Evolutionary conservation across 1,140 invertebrate species (phyloP).

Genomic region (Achatina immaculata): DNA sequence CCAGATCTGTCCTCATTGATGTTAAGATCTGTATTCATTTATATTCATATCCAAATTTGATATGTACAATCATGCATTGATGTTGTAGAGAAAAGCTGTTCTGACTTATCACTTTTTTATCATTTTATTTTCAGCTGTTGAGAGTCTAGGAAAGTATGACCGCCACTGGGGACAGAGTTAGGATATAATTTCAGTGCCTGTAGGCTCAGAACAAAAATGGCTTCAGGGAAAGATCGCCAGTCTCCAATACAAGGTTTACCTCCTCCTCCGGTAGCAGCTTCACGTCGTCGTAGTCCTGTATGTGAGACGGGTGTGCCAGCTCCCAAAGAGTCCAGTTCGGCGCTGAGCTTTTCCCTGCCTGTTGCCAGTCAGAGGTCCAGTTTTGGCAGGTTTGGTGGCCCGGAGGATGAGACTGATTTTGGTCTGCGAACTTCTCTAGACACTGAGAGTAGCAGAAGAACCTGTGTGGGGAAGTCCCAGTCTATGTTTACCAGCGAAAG

Average conservation of each 20-base stretch:
- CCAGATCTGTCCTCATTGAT: no score
- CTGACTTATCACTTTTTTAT: no score
- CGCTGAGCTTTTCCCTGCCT: not conserved
- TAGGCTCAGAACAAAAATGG: no score
- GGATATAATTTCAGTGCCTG: no score
- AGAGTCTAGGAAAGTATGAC: no score
- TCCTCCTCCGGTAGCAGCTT: slow-evolving; percentile 20
- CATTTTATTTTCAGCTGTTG: no score
- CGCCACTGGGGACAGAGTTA: no score
- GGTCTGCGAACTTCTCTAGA: not conserved
- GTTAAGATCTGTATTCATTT: no score
- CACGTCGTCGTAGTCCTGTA: slow-evolving; percentile 23
- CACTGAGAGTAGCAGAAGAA: not conserved
- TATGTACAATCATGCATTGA: no score
- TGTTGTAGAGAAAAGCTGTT: no score
- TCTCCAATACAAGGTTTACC: slow-evolving; percentile 6
- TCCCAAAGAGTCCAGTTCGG: not conserved
- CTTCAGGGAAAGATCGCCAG: slow-evolving; percentile 2
- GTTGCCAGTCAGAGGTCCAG: not conserved
- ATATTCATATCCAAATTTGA: no score
- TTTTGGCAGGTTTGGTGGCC: not conserved
- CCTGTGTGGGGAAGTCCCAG: not conserved
- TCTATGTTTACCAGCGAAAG: slow-evolving; percentile 7
- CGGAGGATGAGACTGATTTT: not conserved
- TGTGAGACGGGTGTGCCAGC: not conserved